Conservation (phyloP, 92 coral and sea anemone genomes). For the Heteractis magnifica region DNA sequence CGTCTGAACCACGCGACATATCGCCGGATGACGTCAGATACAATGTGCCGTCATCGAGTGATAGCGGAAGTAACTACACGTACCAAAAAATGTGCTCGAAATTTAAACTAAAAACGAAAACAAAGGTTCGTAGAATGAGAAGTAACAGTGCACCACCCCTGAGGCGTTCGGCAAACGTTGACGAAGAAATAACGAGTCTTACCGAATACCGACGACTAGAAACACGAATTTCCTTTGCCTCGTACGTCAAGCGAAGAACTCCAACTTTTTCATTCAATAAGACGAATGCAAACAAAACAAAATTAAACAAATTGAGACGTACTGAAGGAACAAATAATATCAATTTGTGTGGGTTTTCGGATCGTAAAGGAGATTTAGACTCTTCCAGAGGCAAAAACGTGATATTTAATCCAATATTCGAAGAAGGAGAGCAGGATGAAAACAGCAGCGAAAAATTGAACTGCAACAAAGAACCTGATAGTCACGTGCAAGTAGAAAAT, state of each 20-base stretch:
- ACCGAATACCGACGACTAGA: conserved; percentile 17
- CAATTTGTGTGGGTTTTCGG: conserved; percentile 35
- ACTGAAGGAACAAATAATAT: conserved; percentile 57
- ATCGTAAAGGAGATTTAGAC: conserved; percentile 29
- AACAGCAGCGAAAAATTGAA: background rate
- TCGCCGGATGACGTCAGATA: background rate
- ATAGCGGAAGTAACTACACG: conserved; percentile 13
- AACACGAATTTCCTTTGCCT: conserved; percentile 74
- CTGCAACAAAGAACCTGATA: background rate
- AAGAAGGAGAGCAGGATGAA: conserved; percentile 6
- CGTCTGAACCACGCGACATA: background rate
- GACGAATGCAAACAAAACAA: conserved; percentile 10
- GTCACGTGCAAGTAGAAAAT: conserved; percentile 12
- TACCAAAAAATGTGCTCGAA: conserved; percentile 23
- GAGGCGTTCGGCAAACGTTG: background rate
- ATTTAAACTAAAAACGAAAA: conserved; percentile 45
- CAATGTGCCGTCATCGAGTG: background rate
- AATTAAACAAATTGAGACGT: conserved; percentile 1
- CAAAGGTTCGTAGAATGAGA: conserved; percentile 32
- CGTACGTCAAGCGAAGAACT: conserved; percentile 70
- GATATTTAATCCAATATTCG: conserved; percentile 75
- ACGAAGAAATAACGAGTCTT: background rate
- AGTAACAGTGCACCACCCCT: conserved; percentile 14
- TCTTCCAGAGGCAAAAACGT: conserved; percentile 60
- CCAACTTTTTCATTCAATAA: conserved; percentile 38